Evolutionary conservation across 2,888 invertebrate species (phyloP).

Genomic region (Seira sanloemensis): DNA sequence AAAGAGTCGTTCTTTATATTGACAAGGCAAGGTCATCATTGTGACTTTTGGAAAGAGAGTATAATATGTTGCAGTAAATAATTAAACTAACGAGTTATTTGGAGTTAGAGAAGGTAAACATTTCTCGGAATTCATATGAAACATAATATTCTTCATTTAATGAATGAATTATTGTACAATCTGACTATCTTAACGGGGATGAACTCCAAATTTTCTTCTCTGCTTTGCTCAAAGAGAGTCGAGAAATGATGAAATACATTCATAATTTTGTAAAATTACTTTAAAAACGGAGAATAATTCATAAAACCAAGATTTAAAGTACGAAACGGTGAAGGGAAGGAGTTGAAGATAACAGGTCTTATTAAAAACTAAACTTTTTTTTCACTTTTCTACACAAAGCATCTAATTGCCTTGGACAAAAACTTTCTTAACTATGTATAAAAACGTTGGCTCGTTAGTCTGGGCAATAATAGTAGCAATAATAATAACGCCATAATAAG

Average conservation of each 20-base stretch:
- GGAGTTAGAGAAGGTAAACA: not conserved
- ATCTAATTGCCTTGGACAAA: conserved; percentile 63
- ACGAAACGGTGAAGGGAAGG: not conserved
- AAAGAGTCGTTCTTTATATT: not conserved
- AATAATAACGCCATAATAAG: conserved; percentile 51
- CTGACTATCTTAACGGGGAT: not conserved
- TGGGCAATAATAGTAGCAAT: conserved; percentile 38
- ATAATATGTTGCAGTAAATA: no score
- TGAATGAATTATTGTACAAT: not conserved
- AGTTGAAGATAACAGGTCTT: not conserved
- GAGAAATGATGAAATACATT: not conserved
- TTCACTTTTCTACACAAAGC: conserved; percentile 50
- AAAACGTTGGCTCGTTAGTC: conserved; percentile 49
- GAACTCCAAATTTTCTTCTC: not conserved
- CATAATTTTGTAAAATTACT: not conserved
- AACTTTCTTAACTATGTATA: conserved; percentile 47
- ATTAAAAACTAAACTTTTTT: conserved; percentile 20
- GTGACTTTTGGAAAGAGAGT: not conserved
- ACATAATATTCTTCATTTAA: no score
- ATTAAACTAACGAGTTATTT: no score
- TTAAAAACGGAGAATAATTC: not conserved
- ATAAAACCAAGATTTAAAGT: not conserved
- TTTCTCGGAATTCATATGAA: no score
- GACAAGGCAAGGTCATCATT: not conserved
- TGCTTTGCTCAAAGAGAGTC: not conserved